A percentile compares a stretch with the other conserved stretches of the same genome.
Conservation (phyloP, 2,797 vertebrate genomes). For the Melanotaenia parkinsoni region DNA sequence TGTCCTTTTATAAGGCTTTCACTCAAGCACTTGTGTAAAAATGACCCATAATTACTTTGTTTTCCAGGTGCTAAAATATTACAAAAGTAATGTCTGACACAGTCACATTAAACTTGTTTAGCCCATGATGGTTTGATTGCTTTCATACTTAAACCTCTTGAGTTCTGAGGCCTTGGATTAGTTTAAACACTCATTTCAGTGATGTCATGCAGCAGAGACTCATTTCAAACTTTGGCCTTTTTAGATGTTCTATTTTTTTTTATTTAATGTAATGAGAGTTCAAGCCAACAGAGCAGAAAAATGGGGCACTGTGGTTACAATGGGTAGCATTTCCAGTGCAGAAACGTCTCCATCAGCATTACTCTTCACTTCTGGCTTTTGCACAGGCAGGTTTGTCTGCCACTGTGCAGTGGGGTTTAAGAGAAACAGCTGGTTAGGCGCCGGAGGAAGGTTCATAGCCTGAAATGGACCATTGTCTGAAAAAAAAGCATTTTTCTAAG, state of each 20-base stretch:
- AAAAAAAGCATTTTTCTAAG: conserved; percentile 53
- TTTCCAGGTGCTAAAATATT: not conserved
- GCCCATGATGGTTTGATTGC: not conserved
- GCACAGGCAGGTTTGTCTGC: conserved; percentile 47
- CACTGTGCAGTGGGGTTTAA: conserved; percentile 52
- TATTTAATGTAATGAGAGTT: not conserved
- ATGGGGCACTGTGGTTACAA: conserved; percentile 37
- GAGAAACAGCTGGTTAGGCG: conserved; percentile 36
- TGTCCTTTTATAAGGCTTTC: not conserved
- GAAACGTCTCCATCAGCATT: conserved; percentile 51
- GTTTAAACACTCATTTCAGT: conserved; percentile 44
- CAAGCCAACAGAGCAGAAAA: conserved; percentile 40
- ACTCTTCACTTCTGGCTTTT: conserved; percentile 44
- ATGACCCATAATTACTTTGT: not conserved
- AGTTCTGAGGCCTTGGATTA: conserved; percentile 13
- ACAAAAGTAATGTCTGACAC: not conserved
- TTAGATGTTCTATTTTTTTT: conserved; percentile 2
- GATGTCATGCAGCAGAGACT: conserved; percentile 39
- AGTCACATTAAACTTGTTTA: not conserved
- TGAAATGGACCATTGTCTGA: conserved; percentile 57
- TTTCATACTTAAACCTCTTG: conserved; percentile 1
- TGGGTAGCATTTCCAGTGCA: conserved; percentile 26
- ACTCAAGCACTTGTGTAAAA: not conserved
- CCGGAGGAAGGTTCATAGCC: conserved; percentile 55
- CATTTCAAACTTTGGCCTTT: conserved; percentile 12